A percentile compares a stretch with the other conserved stretches of the same genome.
Conservation (phyloP, 2,113 vertebrate species). For the Scophthalmus maximus region DNA sequence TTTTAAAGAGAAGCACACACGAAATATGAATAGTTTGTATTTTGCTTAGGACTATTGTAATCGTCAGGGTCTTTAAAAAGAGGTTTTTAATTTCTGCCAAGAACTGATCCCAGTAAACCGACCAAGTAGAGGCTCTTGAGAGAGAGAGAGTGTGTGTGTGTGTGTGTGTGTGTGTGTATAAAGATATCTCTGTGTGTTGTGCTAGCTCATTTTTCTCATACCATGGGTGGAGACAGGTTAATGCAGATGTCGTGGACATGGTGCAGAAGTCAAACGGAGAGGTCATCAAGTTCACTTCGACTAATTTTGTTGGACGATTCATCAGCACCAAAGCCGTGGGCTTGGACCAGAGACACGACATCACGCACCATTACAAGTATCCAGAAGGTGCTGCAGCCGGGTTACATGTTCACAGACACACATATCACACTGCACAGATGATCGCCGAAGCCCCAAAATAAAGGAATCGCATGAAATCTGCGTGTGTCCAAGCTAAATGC, state of each 20-base stretch:
- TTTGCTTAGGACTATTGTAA: background rate
- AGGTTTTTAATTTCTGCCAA: background rate
- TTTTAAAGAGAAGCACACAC: no score
- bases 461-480: background rate
- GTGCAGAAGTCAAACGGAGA: constrained; percentile 74
- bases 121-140: background rate
- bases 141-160: no score
- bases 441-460: no score
- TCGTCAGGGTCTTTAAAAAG: background rate
- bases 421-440: background rate
- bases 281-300: constrained; percentile 68
- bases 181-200: background rate
- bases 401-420: background rate
- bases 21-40: no score
- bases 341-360: constrained; percentile 86
- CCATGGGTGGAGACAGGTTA: constrained; percentile 52
- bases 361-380: constrained; percentile 93
- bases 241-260: constrained; percentile 87
- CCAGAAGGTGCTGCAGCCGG: constrained; percentile 83
- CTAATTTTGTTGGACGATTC: constrained; percentile 80
- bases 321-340: constrained; percentile 95
- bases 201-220: no score
- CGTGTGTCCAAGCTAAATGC: background rate
- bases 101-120: background rate
- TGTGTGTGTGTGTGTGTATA: no score